A percentile compares a stretch with the other conserved stretches of the same genome.
phyloP scores from a whole-genome alignment of 2,888 invertebrate species.

The Tryphoninae sp. region DNA sequence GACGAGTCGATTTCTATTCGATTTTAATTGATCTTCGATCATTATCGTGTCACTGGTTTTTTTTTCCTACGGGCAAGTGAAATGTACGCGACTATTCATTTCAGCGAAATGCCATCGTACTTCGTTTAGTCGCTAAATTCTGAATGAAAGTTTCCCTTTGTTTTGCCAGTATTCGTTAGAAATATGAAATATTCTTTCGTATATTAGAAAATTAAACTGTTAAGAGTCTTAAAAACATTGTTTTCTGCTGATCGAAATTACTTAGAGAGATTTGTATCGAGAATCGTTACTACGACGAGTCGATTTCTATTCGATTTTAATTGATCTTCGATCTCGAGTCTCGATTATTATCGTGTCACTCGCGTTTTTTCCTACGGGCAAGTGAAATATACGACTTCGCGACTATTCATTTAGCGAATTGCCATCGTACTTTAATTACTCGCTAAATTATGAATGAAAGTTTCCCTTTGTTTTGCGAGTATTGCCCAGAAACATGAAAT shows the following conservation, averaged over 20 bases:
- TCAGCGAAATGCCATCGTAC: not conserved
- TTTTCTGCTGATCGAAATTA: not conserved
- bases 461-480: not conserved
- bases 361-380: constrained; percentile 32
- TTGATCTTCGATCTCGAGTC: constrained; percentile 42
- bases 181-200: not conserved
- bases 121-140: no score
- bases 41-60: constrained; percentile 51
- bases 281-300: not conserved
- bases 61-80: constrained; percentile 47
- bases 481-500: not conserved
- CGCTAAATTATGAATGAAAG: not conserved
- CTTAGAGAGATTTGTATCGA: not conserved
- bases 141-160: not conserved
- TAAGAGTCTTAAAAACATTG: not conserved
- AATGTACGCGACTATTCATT: constrained; percentile 40
- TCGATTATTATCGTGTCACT: constrained; percentile 51
- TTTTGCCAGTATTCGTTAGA: not conserved
- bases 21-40: constrained; percentile 7
- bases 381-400: constrained; percentile 55
- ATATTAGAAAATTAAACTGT: not conserved
- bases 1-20: constrained; percentile 22
- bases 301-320: constrained; percentile 67
- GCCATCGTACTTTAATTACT: not conserved
- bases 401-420: constrained; percentile 1